A percentile compares a stretch with the other conserved stretches of the same genome.
These are phyloP conservation scores for Catharus fuscescens DNA, from an alignment of 2,113 vertebrate species.

Conservation along the genomic window DNA sequence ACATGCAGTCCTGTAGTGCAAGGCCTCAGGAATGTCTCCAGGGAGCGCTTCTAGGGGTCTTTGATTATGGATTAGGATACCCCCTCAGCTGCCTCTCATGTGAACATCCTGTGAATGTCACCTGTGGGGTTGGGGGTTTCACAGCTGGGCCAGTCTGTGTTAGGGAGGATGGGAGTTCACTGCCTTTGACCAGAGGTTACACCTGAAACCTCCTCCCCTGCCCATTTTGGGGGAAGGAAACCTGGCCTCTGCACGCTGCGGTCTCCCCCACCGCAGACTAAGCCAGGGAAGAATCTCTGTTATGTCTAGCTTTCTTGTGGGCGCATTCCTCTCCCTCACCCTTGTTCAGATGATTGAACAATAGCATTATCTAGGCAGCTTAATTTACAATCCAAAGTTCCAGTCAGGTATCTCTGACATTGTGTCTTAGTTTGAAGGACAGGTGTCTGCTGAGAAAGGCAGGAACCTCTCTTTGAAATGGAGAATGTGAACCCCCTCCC, in stretches of 20 bases:
- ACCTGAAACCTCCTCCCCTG: not conserved
- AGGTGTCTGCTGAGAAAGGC: no score
- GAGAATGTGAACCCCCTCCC: no score
- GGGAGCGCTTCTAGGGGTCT: no score
- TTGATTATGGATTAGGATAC: not conserved
- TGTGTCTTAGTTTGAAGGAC: no score
- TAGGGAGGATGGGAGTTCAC: not conserved
- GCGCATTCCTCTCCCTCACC: not conserved
- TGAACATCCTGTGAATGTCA: not conserved
- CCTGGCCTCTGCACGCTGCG: not conserved
- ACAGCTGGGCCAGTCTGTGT: no score
- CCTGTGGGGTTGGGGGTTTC: not conserved
- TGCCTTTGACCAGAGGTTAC: not conserved
- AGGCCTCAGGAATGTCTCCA: no score
- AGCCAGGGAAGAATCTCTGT: not conserved
- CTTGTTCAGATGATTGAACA: not conserved
- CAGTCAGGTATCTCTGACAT: not conserved
- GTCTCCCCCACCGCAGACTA: not conserved
- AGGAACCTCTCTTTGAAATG: no score
- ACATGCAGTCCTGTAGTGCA: no score
- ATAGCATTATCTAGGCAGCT: not conserved
- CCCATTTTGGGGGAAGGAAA: not conserved
- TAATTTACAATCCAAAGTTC: not conserved
- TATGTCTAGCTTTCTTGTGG: not conserved
- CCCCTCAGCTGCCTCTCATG: not conserved